Percentiles rank a stretch among this genome's conserved stretches.
phyloP scores from a whole-genome alignment of 2,797 vertebrate species.

The Lepilemur septentrionalis region DNA sequence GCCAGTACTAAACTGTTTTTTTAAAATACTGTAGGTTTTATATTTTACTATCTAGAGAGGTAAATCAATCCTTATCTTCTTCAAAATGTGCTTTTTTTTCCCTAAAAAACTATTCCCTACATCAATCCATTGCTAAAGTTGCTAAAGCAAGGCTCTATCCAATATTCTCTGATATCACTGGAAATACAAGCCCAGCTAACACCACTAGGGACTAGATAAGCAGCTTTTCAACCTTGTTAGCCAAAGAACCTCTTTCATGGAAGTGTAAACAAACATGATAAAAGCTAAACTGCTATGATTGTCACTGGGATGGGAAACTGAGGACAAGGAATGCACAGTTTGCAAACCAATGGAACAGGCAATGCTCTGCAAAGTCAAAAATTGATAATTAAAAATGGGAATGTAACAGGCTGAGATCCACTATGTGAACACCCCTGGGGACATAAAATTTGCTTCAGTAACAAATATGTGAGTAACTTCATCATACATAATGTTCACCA shows the following conservation, averaged over 20 bases:
- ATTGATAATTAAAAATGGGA: not conserved
- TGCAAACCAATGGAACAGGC: not conserved
- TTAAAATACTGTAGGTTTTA: not conserved
- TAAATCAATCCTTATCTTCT: not conserved
- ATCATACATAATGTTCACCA: not conserved
- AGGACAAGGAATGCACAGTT: not conserved
- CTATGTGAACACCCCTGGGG: not conserved
- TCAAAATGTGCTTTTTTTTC: not conserved
- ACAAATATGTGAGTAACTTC: not conserved
- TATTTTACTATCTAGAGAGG: not conserved
- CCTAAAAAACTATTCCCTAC: not conserved
- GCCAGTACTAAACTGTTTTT: not conserved
- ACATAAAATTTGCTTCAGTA: not conserved
- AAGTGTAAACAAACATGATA: not conserved
- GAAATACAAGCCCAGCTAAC: not conserved
- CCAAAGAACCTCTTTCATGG: not conserved
- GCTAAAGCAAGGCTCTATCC: not conserved
- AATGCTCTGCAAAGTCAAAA: not conserved
- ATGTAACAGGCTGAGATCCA: not conserved
- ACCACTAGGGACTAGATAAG: not conserved
- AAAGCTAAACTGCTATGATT: not conserved
- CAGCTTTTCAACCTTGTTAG: not conserved
- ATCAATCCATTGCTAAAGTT: not conserved
- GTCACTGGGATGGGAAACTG: not conserved
- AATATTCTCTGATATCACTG: not conserved